phyloP scores from a whole-genome alignment of 2,888 invertebrate genomes.

The Belgica antarctica region DNA sequence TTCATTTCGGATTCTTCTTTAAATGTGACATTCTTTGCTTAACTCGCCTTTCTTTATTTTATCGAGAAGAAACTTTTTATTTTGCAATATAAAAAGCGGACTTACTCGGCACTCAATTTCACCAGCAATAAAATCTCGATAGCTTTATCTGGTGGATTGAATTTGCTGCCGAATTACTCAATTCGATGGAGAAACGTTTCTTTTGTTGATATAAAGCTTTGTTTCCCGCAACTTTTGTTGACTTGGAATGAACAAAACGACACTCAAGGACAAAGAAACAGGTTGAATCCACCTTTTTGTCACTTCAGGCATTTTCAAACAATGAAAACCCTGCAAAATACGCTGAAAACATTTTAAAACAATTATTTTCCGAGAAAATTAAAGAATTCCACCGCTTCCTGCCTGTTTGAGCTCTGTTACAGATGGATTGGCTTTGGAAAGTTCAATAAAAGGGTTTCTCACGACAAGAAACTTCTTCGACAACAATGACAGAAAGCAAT shows the following conservation, averaged over 20 bases:
- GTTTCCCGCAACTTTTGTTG: not conserved
- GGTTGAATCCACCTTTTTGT: too few species aligned
- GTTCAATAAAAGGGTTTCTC: too few species aligned
- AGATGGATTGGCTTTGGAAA: too few species aligned
- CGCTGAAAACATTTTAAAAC: not conserved
- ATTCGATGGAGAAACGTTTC: not conserved
- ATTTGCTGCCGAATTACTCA: slow-evolving; percentile 26
- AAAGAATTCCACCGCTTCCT: too few species aligned
- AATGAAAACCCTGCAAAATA: not conserved
- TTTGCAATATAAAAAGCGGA: slow-evolving; percentile 2
- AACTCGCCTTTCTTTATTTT: not conserved
- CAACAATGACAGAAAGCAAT: too few species aligned
- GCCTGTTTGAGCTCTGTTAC: too few species aligned
- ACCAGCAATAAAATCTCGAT: not conserved
- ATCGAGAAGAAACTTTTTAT: slow-evolving; percentile 1
- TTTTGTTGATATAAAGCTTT: not conserved
- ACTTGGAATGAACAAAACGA: not conserved
- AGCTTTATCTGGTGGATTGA: slow-evolving; percentile 4
- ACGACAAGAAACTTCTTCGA: too few species aligned
- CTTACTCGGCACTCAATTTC: not conserved
- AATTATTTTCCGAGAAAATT: not conserved
- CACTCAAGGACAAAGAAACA: not conserved
- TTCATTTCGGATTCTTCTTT: not conserved
- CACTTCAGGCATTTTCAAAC: slow-evolving; percentile 10
- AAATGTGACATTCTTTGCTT: not conserved